phyloP scores from a whole-genome alignment of 2,797 vertebrate species.

The Nannoperca obscura region DNA sequence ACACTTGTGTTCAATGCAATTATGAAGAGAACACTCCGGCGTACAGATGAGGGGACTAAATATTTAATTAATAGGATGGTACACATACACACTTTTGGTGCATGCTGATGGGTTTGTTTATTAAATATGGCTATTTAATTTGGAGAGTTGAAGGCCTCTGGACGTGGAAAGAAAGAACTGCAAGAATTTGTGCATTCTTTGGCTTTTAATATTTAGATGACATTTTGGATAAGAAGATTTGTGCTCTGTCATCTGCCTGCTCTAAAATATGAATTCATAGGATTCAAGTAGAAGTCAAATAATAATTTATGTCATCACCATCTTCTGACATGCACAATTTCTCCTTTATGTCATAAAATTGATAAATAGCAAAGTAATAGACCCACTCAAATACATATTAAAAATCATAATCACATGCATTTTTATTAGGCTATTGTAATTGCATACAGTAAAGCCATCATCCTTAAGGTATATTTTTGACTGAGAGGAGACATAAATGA shows the following conservation, averaged over 20 bases:
- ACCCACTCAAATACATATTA: neutral
- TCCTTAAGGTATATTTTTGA: neutral
- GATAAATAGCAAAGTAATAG: neutral
- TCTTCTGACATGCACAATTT: constrained; percentile 2
- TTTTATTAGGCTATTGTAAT: neutral
- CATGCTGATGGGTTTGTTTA: constrained; percentile 79
- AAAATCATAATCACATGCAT: constrained; percentile 1
- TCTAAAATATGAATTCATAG: constrained; percentile 34
- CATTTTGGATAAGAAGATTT: constrained; percentile 29
- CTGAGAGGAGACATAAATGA: constrained; percentile 4
- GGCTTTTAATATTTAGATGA: constrained; percentile 26
- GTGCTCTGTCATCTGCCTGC: constrained; percentile 16
- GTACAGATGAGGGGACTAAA: constrained; percentile 83
- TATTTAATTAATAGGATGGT: constrained; percentile 86
- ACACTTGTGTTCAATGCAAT: constrained; percentile 87
- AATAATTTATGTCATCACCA: constrained; percentile 33
- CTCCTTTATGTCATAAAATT: constrained; percentile 13
- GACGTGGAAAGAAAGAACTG: constrained; percentile 5
- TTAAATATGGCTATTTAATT: constrained; percentile 59
- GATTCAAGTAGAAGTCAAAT: constrained; percentile 4
- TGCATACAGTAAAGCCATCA: neutral
- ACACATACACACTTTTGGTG: constrained; percentile 72
- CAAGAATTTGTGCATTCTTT: constrained; percentile 13
- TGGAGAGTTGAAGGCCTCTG: constrained; percentile 34
- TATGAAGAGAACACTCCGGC: constrained; percentile 83